A percentile compares a stretch with the other conserved stretches of the same genome.
phyloP scores from a whole-genome alignment of 2,888 invertebrate species.

The Mongoloraphidia duomilia region DNA sequence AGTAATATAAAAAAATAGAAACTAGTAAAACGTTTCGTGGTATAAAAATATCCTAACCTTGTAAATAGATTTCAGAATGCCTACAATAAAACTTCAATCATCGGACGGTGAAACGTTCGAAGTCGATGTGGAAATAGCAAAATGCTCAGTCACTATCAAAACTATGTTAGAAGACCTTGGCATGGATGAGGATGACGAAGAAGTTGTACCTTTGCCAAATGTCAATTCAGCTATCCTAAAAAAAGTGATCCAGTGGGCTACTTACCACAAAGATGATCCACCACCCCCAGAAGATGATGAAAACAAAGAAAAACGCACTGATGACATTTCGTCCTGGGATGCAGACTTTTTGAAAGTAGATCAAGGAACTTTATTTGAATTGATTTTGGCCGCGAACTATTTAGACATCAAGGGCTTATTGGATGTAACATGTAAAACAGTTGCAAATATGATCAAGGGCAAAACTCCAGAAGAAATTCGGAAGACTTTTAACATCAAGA shows the following conservation, averaged over 20 bases:
- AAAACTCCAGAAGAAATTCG: conserved; percentile 96
- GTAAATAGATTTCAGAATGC: conserved; percentile 49
- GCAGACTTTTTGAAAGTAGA: conserved; percentile 98
- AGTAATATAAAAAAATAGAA: too few species aligned
- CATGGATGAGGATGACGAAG: conserved; percentile 85
- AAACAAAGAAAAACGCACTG: conserved; percentile 94
- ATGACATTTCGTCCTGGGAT: conserved; percentile 98
- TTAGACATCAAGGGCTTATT: conserved; percentile 88
- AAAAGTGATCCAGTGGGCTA: conserved; percentile 88
- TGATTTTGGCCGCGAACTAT: conserved; percentile 94
- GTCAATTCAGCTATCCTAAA: conserved; percentile 93
- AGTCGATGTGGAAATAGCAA: conserved; percentile 92
- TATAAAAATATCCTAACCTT: background rate
- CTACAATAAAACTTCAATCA: conserved; percentile 86
- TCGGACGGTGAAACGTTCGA: conserved; percentile 92
- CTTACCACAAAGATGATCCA: conserved; percentile 90
- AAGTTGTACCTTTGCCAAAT: conserved; percentile 90
- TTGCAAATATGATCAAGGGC: conserved; percentile 97
- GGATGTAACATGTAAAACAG: conserved; percentile 96
- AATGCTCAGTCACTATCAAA: conserved; percentile 95
- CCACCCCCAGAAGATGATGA: conserved; percentile 94
- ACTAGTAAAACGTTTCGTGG: too few species aligned
- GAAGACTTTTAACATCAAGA: conserved; percentile 93
- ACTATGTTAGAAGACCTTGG: conserved; percentile 94
- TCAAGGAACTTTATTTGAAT: conserved; percentile 89